Evolutionary conservation across 2,113 vertebrate species (phyloP), one percentile per base, ranked within the genome.

Genomic region (Hyla sarda): DNA sequence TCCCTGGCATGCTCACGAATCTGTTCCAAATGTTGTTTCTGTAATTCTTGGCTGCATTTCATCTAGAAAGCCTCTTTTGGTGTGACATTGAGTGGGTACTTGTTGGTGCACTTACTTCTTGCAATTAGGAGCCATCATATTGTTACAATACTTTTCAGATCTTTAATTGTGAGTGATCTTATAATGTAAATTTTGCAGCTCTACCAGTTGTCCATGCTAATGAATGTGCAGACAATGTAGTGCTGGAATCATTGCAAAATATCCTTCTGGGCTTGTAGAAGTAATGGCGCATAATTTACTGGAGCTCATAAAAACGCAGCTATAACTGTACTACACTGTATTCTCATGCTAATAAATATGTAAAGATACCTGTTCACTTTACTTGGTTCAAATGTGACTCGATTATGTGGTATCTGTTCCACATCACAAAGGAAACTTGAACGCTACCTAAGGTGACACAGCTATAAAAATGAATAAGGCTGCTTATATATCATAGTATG

Each of bases 111-210:
- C 69, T 45, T 30, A 14, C 50, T 28, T 9, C 74, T 47, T 79
- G 47, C 75, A 72, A 72, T 80, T 86, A 71, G 28, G 58, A 50
- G 25, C 75, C 21, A 62, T 73, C 67, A 72, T 21, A 32, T 83
- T 73, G 81, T 71, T 69, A 34, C 52, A 73, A 73, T 83, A 83
- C 47, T 73, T 73, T 72, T 52, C 21, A 83, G 56, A 83, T 50
- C 30, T 83, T 25, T 54, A 54, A 54, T 83, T 56, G 67, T n/a
- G 47, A 72, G 81, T 72, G 65, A 80, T 62, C 34, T 80, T 45
- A 45, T 41, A 2, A 45, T 28, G 13, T 50, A 9, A 7, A 76
- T 28, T 76, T 37, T 60, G 34, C 23, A 80, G 34, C 21, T 45
- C 30, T 41, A 58, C 32, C 52, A 30, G 76, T 58, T 25, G 45